Conservation (phyloP, 2,113 vertebrate species). For the Casuarius casuarius region DNA sequence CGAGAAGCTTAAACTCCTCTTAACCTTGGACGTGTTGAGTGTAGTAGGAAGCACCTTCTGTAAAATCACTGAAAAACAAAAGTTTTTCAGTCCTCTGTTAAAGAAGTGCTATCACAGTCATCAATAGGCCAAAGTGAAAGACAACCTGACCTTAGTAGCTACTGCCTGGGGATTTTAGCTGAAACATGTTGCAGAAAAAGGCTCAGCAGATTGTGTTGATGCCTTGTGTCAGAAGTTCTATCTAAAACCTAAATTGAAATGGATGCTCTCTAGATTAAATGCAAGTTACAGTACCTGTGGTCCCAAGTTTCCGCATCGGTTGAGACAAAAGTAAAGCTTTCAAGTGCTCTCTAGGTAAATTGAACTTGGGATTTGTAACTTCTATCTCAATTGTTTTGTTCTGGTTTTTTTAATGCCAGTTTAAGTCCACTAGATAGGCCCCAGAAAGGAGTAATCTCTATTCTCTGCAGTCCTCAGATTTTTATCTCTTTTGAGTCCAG, state of each 20-base stretch:
- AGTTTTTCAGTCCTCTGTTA: background rate
- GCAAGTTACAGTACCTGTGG: background rate
- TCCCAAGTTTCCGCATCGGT: background rate
- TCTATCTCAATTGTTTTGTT: background rate
- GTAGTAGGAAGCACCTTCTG: background rate
- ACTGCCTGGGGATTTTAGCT: slow-evolving; percentile 12
- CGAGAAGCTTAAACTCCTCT: slow-evolving; percentile 8
- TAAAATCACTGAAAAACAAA: background rate
- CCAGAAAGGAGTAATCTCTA: background rate
- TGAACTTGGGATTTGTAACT: background rate
- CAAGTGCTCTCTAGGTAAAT: background rate
- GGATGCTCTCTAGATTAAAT: background rate
- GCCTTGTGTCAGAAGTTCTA: background rate
- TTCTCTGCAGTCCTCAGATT: background rate
- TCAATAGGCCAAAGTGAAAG: background rate
- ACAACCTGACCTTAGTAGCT: background rate
- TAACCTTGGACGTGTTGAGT: background rate
- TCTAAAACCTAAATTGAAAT: background rate
- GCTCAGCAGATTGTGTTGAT: background rate
- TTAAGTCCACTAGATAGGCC: background rate
- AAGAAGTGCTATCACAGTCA: background rate
- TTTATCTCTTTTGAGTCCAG: background rate
- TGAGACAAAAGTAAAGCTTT: background rate
- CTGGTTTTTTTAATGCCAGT: background rate
- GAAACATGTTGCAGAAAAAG: background rate